Base-by-base conservation (phyloP, 2,888 invertebrate genomes). In the Plebejus anna region DNA sequence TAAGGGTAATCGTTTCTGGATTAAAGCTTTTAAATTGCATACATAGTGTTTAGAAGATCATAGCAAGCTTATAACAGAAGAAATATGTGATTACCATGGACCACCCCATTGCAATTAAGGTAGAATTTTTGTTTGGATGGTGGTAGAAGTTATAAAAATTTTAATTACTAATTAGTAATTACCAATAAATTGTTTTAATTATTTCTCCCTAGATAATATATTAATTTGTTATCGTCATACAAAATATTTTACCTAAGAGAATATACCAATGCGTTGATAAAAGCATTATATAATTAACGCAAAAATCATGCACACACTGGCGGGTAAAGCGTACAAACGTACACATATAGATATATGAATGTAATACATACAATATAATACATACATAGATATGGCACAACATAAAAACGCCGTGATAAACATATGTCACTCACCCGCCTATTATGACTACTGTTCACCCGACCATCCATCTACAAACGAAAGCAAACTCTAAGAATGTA, bases 381-480 rank as follows among this genome's bases (percentile, higher is more conserved):
- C 11, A 72, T 22, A 72, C 28, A 75, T 75, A 76, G 28, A 79
- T 57, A 76, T 72, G 76, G 76, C 71, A 75, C 75, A 22, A 76
- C 38, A 57, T 47, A 78, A 75, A 79, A 77, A 73, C 77, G 79
- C 82, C 82, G 87, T 85, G 87, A 83, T 88, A 84, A 55, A 87
- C 85, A 84, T 84, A 85, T 82, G 75, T 82, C 86, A 94, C 94
- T 94, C 88, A 94, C 94, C 94, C 94, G 92, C 92, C 94, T 94
- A 94, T 88, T 92, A 90, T 93, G 94, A 92, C 90, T 94, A 94
- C 88, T 94, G 94, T 91, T 94, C 92, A 91, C 91, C 90, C 94
- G 92, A 84, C 89, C 94, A 93, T 94, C 94, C 94, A 94, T 94
- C 94, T 94, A 94, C 92, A 94, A 94, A 94, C 88, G 90, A 94